phyloP scores from a whole-genome alignment of 2,797 vertebrate genomes.

The Poliocrania exsul region DNA sequence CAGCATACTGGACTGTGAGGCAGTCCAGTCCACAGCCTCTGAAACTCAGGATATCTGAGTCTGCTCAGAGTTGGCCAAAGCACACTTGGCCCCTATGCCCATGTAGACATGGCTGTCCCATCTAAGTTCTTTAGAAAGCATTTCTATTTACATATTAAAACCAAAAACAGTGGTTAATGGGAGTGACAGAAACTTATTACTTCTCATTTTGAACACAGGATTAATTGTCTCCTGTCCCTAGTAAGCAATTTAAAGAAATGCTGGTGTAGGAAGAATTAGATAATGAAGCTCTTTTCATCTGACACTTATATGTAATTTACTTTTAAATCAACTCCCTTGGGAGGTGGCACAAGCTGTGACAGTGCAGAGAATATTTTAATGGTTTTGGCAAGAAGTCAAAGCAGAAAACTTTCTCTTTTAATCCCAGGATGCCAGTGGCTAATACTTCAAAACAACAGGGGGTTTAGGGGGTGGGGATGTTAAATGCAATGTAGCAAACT shows the following conservation, averaged over 20 bases:
- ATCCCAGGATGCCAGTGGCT: slow-evolving; percentile 1
- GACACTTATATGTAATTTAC: slow-evolving; percentile 70
- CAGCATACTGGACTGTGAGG: not conserved
- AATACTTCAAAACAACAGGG: slow-evolving; percentile 47
- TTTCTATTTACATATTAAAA: slow-evolving; percentile 13
- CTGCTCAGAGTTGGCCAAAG: not conserved
- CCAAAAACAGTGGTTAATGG: slow-evolving; percentile 15
- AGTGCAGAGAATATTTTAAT: slow-evolving; percentile 63
- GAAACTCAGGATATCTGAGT: not conserved
- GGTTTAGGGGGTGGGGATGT: not conserved
- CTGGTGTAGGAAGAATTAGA: slow-evolving; percentile 67
- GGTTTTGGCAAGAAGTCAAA: slow-evolving; percentile 67
- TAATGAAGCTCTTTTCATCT: slow-evolving; percentile 70
- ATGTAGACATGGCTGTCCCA: not conserved
- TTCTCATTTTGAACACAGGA: slow-evolving; percentile 36
- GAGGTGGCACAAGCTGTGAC: slow-evolving; percentile 67
- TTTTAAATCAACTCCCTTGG: slow-evolving; percentile 59
- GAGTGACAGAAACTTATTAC: slow-evolving; percentile 58
- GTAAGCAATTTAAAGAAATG: slow-evolving; percentile 73
- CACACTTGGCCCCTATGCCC: not conserved
- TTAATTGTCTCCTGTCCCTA: slow-evolving; percentile 64
- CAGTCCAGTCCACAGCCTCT: not conserved
- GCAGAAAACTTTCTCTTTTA: slow-evolving; percentile 32
- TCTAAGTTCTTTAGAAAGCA: not conserved
- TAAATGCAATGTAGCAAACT: slow-evolving; percentile 16